Evolutionary conservation across 1,140 invertebrate genomes (phyloP).

Genomic region (Apis cerana): DNA sequence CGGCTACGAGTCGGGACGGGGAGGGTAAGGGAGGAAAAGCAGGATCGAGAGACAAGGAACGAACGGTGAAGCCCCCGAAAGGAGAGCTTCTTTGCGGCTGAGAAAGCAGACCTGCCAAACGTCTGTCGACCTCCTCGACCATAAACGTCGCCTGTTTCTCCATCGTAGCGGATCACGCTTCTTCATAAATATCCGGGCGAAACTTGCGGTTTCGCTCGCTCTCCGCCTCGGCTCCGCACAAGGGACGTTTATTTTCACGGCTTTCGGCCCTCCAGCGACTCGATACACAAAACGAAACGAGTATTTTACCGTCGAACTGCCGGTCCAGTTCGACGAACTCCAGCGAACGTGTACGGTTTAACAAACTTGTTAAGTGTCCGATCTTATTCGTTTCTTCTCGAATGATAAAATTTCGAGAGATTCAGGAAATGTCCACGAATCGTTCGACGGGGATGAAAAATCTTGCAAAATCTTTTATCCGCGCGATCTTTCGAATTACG

Average conservation of each 20-base stretch:
- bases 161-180: slow-evolving; percentile 37
- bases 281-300: slow-evolving; percentile 44
- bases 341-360: slow-evolving; percentile 20
- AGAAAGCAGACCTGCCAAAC: slow-evolving; percentile 65
- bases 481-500: no score
- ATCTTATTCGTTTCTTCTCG: slow-evolving; percentile 32
- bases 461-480: no score
- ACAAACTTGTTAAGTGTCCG: slow-evolving; percentile 49
- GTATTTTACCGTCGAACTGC: slow-evolving; percentile 48
- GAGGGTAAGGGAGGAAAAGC: slow-evolving; percentile 21
- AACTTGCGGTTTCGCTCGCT: slow-evolving; percentile 51
- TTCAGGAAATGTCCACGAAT: no score
- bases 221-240: neutral
- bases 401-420: slow-evolving; percentile 38
- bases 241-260: slow-evolving; percentile 64
- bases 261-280: slow-evolving; percentile 13
- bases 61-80: slow-evolving; percentile 48
- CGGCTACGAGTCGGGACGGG: neutral
- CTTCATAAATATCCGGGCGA: slow-evolving; percentile 65
- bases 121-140: slow-evolving; percentile 62
- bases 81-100: slow-evolving; percentile 51
- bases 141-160: slow-evolving; percentile 66
- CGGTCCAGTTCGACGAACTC: slow-evolving; percentile 42
- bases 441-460: neutral
- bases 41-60: slow-evolving; percentile 33